Conservation (phyloP, 2,113 vertebrate species). For the Vidua chalybeata region DNA sequence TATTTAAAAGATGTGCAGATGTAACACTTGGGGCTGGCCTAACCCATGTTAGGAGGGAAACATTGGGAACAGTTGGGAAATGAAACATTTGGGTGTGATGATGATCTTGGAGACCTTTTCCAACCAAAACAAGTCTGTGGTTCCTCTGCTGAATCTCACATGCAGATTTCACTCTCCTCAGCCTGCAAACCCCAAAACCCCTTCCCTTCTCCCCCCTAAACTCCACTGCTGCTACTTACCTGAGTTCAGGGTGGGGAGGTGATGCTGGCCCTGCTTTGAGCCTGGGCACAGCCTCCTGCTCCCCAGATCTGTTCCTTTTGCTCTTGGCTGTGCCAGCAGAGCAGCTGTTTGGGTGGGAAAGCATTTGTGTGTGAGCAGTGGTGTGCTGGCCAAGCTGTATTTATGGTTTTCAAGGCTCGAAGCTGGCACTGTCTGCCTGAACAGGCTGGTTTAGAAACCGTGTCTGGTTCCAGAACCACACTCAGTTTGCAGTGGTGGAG, state of each 20-base stretch:
- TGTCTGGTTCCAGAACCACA: neutral
- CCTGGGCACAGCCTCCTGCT: neutral
- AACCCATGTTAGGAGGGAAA: neutral
- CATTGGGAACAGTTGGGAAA: neutral
- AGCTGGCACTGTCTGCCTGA: slow-evolving; percentile 8
- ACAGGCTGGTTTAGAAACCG: slow-evolving; percentile 1
- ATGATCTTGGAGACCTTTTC: neutral
- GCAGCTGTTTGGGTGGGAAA: slow-evolving; percentile 35
- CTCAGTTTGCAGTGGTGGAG: neutral
- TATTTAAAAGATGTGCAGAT: neutral
- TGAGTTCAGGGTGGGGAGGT: neutral
- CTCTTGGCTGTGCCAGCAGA: neutral
- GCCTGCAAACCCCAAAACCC: neutral
- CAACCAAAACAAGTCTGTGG: neutral
- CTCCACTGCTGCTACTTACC: neutral
- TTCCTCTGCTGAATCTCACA: neutral
- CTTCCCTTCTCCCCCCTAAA: neutral
- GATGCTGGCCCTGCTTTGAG: neutral
- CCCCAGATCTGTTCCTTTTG: neutral
- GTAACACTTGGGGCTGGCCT: neutral
- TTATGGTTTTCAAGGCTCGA: neutral
- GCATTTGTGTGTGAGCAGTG: neutral
- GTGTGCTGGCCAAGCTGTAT: slow-evolving; percentile 4
- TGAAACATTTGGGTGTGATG: neutral
- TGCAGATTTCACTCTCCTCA: accelerated